Evolutionary conservation across 2,113 vertebrate genomes (phyloP), one percentile per base, ranked within the genome.

Genomic region (Scophthalmus maximus): DNA sequence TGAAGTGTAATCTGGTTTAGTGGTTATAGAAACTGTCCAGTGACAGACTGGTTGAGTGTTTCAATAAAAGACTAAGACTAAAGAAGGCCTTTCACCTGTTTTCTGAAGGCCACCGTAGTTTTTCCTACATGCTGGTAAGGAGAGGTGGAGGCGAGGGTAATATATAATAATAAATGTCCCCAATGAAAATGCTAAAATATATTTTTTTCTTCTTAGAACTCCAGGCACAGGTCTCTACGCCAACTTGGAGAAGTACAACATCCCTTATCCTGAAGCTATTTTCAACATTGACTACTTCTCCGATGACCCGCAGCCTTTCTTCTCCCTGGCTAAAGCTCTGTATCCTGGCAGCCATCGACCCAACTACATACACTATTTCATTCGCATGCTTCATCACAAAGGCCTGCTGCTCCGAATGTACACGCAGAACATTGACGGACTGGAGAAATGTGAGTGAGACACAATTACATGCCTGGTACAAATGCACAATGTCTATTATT

Each of bases 381-480:
- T 89, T 76, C 91, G 85, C 56, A 88, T 92, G 91, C 88, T 95
- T 34, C 91, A 95, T 67, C 92, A 92, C 74, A 93, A 94, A 86
- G 93, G 93, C 17, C 82, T 95, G 73, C 88, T 95, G 73, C 92
- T 95, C 2, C 83, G 95, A 17, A 73, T 93, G 81, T 95, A 95
- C 82, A 95, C 94, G 0, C 94, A 95, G 88, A 95, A 95, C 88
- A 94, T 95, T n/a, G 94, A 95, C 5, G 93, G 95, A 8, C 83
- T 95, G 63, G 93, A 95, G 79, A 93, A 92, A 74, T 22, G 94
- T 95, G 73, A 89, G 94, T 63, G 42, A 40, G 14, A 32, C 12
- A 25, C 5, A 47, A 15, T 8, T 17, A 47, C 17, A 27, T 20
- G 15, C 5, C 3, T 44, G 1, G 22, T 51, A 17, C 12, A 50